Conservation (phyloP, 2,113 vertebrate species). For the Anser cygnoides region DNA sequence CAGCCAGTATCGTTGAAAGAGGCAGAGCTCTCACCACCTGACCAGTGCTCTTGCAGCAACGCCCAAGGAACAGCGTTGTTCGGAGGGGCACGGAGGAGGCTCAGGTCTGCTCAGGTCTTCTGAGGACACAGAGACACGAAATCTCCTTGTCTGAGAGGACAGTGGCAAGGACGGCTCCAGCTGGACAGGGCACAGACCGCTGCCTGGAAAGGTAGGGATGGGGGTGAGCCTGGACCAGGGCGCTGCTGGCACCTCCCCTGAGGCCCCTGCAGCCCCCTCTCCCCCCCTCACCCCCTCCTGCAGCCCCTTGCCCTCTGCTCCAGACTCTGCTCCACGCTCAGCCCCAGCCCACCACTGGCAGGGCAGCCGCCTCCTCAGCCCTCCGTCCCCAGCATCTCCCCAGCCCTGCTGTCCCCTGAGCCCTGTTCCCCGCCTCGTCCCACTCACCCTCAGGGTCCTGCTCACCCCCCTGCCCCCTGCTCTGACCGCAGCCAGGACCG, state of each 20-base stretch:
- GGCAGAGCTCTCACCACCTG: neutral
- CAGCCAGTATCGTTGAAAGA: neutral
- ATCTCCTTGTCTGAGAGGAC: neutral
- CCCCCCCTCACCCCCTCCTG: neutral
- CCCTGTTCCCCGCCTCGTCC: neutral
- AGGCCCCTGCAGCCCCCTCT: neutral
- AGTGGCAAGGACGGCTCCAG: neutral
- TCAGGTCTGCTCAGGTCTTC: neutral
- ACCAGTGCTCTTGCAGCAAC: slow-evolving; percentile 10
- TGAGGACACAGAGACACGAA: neutral
- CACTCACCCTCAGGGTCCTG: neutral
- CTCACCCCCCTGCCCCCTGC: rapidly evolving
- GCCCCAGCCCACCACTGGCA: neutral
- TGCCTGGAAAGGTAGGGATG: neutral
- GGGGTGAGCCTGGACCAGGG: neutral
- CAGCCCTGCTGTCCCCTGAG: neutral
- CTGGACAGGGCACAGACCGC: neutral
- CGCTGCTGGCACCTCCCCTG: rapidly evolving
- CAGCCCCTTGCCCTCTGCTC: neutral
- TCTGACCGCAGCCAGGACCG: neutral
- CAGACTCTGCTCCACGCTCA: no score
- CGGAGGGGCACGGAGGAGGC: neutral
- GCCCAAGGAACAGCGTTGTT: neutral
- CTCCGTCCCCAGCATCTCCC: neutral
- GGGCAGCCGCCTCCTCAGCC: neutral